phyloP scores from a whole-genome alignment of 2,888 invertebrate genomes.

The Baccha elongata region DNA sequence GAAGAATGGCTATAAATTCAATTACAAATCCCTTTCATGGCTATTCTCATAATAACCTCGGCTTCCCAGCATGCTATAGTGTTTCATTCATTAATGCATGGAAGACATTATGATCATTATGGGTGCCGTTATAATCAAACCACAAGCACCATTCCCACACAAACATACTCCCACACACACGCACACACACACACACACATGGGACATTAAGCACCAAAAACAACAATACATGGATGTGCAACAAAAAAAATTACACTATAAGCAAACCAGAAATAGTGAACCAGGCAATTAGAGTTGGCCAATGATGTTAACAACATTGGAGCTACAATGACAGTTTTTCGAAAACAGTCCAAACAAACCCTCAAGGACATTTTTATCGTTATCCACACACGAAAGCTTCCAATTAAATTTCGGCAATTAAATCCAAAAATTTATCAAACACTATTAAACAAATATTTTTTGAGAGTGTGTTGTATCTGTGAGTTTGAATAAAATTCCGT shows the following conservation, averaged over 20 bases:
- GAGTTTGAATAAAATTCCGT: not conserved
- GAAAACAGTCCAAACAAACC: constrained; percentile 1
- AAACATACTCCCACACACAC: constrained; percentile 15
- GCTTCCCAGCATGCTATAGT: not conserved
- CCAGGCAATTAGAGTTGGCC: constrained; percentile 46
- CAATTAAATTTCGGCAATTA: constrained; percentile 61
- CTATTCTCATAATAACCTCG: not conserved
- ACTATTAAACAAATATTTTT: not conserved
- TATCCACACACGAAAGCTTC: constrained; percentile 18
- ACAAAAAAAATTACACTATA: constrained; percentile 11
- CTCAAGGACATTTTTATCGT: constrained; percentile 19
- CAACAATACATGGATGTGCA: not conserved
- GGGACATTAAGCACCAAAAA: not conserved
- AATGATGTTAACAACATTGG: constrained; percentile 38
- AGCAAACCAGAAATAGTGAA: constrained; percentile 37
- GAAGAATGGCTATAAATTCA: constrained; percentile 44
- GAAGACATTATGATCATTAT: constrained; percentile 20
- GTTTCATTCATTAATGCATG: constrained; percentile 1
- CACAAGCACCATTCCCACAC: constrained; percentile 44
- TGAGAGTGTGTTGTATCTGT: not conserved
- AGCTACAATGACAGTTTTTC: constrained; percentile 48
- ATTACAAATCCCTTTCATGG: constrained; percentile 49
- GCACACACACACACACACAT: not conserved
- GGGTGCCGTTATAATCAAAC: constrained; percentile 38
- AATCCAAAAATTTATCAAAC: constrained; percentile 56